These are phyloP conservation scores for Diabrotica undecimpunctata DNA, from an alignment of 1,140 invertebrate species.

Conservation along the genomic window DNA sequence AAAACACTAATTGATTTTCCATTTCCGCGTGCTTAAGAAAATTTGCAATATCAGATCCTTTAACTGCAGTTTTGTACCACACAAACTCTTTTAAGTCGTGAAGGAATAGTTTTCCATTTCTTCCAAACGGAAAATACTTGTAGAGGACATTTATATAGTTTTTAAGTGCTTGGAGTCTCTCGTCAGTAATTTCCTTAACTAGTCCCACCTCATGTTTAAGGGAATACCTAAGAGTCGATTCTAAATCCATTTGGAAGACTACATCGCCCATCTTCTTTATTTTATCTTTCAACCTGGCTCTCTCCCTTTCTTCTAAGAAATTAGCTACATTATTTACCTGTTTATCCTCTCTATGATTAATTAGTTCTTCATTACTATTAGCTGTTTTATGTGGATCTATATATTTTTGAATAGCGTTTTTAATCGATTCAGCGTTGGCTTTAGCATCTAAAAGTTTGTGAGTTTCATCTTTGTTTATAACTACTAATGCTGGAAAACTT, in stretches of 20 bases:
- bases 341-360: slow-evolving; percentile 31
- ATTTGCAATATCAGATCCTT: slow-evolving; percentile 57
- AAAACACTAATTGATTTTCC: slow-evolving; percentile 54
- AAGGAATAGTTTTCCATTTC: slow-evolving; percentile 63
- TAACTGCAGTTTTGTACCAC: slow-evolving; percentile 49
- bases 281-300: slow-evolving; percentile 31
- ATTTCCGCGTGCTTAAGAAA: slow-evolving; percentile 54
- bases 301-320: slow-evolving; percentile 39
- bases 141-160: slow-evolving; percentile 67
- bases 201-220: slow-evolving; percentile 77
- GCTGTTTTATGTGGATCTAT: slow-evolving; percentile 46
- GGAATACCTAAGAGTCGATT: slow-evolving; percentile 75
- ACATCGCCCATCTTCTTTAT: slow-evolving; percentile 48
- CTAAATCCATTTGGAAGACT: slow-evolving; percentile 81
- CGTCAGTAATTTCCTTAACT: slow-evolving; percentile 63
- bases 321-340: slow-evolving; percentile 32
- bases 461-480: slow-evolving; percentile 3
- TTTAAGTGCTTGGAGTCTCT: slow-evolving; percentile 67
- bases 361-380: slow-evolving; percentile 38
- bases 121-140: slow-evolving; percentile 69
- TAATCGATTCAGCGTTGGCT: slow-evolving; percentile 22
- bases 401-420: slow-evolving; percentile 33
- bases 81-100: slow-evolving; percentile 49
- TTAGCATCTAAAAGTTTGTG: slow-evolving; percentile 8
- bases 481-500: slow-evolving; percentile 20